Evolutionary conservation across 2,888 invertebrate genomes (phyloP), one percentile per base, ranked within the genome.

Genomic region (Platycnemis pennipes): DNA sequence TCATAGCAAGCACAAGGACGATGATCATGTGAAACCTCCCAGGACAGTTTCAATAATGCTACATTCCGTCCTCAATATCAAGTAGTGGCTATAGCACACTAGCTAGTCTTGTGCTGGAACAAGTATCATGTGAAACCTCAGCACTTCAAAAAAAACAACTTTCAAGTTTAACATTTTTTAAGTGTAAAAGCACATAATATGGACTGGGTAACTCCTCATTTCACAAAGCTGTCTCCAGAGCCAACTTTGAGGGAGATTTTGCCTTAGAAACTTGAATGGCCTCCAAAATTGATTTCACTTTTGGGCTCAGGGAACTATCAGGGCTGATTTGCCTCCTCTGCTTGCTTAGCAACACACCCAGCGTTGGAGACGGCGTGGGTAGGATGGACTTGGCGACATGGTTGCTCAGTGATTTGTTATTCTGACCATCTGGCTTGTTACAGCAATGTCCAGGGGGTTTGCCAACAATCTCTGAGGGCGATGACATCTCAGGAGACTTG

Each of bases 251-350:
- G 16, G 87, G n/a, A 8, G 86, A 87, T 53, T 94, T 94, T n/a
- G 87, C 86, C 87, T 94, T 94, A 26, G 94, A 94, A 56, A 88
- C 87, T 49, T 94, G 87, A 77, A 94, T 94, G 53, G 94, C 86
- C 45, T 94, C 88, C 87, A 94, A 87, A 31, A 94, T 94, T 37
- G 87, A 94, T 26, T 63, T 94, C 11, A 94, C 88, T 19, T 86
- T 86, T 22, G 87, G 86, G 26, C 88, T 87, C n/a, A 87, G 42
- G 42, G 88, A 53, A 42, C 49, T 87, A n/a, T 86, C 86, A 42
- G 86, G 94, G 31, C 56, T 86, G 22, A 86, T 86, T 63, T 94
- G 94, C 37, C 63, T 94, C 53, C 49, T 88, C 45, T 85, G 85
- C 42, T 94, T 94, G 22, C 45, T 88, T 22, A 94, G 42, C 53